These are phyloP conservation scores for Tachycineta bicolor DNA, from an alignment of 2,113 vertebrate genomes.

Conservation along the genomic window DNA sequence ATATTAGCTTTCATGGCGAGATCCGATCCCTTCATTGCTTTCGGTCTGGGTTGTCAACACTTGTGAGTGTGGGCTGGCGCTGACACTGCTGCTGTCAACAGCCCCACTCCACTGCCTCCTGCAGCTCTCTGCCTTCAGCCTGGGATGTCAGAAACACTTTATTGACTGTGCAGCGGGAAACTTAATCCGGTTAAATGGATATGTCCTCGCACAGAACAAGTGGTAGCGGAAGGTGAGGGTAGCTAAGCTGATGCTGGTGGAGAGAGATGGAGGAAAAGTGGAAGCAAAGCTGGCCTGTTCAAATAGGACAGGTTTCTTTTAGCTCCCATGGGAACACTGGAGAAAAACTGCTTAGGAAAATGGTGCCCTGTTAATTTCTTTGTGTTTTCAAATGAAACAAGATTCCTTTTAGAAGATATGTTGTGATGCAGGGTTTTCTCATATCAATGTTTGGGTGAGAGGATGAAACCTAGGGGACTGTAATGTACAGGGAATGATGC, in stretches of 20 bases:
- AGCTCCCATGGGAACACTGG: background rate
- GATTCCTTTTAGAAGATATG: background rate
- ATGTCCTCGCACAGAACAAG: background rate
- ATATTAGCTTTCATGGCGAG: conserved; percentile 18
- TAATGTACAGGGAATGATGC: background rate
- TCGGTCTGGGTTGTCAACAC: background rate
- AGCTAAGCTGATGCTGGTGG: background rate
- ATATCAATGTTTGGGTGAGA: background rate
- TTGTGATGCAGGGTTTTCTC: background rate
- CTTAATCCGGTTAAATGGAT: background rate
- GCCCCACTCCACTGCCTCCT: background rate
- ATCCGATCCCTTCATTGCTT: background rate
- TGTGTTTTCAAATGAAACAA: background rate
- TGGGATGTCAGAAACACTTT: background rate
- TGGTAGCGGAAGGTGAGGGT: background rate
- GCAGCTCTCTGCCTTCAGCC: background rate
- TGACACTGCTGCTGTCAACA: conserved; percentile 31
- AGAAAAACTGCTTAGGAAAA: background rate
- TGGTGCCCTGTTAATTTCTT: background rate
- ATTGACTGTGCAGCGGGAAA: background rate
- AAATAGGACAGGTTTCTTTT: background rate
- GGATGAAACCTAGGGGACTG: background rate
- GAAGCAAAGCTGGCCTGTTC: background rate
- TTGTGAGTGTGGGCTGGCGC: background rate
- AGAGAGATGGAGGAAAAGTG: background rate